Conservation (phyloP, 1,140 invertebrate species). For the Magallana angulata region DNA sequence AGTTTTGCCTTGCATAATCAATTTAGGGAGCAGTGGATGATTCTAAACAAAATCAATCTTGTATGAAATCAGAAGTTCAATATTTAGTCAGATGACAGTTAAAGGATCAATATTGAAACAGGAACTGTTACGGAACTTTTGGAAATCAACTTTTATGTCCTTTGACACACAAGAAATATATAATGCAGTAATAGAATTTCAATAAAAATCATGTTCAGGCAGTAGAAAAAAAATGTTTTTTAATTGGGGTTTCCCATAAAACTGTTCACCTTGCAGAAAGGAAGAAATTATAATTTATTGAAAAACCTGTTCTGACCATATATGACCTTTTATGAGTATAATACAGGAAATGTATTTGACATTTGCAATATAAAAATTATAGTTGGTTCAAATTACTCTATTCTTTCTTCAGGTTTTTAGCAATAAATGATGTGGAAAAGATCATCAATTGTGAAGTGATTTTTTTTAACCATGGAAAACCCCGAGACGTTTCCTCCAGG, state of each 20-base stretch:
- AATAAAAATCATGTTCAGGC: too few species aligned
- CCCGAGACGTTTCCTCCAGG: constrained; percentile 53
- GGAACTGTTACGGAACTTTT: neutral
- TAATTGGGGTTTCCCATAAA: too few species aligned
- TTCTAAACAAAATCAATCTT: constrained; percentile 27
- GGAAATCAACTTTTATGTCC: too few species aligned
- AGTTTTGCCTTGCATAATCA: constrained; percentile 8
- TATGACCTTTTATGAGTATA: too few species aligned
- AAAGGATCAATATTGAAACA: constrained; percentile 27
- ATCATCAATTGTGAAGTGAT: constrained; percentile 27
- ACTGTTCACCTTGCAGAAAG: too few species aligned
- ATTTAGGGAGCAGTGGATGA: neutral
- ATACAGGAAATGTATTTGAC: too few species aligned
- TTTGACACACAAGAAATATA: too few species aligned
- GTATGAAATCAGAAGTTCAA: constrained; percentile 2
- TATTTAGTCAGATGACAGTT: constrained; percentile 24
- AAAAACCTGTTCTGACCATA: too few species aligned
- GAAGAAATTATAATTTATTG: too few species aligned
- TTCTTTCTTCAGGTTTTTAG: neutral
- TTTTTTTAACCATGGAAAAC: constrained; percentile 52
- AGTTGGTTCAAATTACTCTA: neutral
- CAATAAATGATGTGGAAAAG: neutral
- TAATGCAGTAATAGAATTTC: too few species aligned
- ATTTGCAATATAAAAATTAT: too few species aligned
- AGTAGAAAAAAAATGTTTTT: too few species aligned